Evolutionary conservation across 2,797 vertebrate species (phyloP).

Genomic region (Melanotaenia parkinsoni): DNA sequence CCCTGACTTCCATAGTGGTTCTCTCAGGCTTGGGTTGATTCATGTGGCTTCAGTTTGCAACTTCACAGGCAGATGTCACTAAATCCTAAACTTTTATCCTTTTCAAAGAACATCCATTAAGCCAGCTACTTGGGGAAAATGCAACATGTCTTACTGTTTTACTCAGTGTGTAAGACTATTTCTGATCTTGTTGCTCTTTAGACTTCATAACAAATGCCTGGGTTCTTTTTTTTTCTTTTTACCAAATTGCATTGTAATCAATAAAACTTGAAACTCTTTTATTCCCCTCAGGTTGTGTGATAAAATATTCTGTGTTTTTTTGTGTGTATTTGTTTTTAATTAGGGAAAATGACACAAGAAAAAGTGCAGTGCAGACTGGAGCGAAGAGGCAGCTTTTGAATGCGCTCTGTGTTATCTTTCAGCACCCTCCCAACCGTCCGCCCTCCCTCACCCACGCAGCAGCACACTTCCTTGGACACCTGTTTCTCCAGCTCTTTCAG

Average conservation of each 20-base stretch:
- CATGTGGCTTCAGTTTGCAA: background rate
- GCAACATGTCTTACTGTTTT: conserved; percentile 7
- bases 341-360: conserved; percentile 29
- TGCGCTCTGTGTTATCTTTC: conserved; percentile 74
- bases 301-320: background rate
- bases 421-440: conserved; percentile 40
- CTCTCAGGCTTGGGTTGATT: no score
- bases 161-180: background rate
- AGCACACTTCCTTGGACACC: conserved; percentile 82
- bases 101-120: conserved; percentile 5
- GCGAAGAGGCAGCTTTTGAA: conserved; percentile 52
- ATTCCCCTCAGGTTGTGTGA: background rate
- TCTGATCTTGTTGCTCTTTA: conserved; percentile 18
- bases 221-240: conserved; percentile 29
- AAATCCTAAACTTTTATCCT: background rate
- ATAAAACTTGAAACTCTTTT: conserved; percentile 41
- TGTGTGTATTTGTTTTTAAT: background rate
- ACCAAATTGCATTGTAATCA: conserved; percentile 52
- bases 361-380: conserved; percentile 29
- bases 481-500: conserved; percentile 83
- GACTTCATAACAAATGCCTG: conserved; percentile 19
- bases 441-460: conserved; percentile 40
- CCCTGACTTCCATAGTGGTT: background rate
- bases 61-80: background rate
- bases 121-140: conserved; percentile 16